Conservation (phyloP, 1,140 invertebrate genomes). For the Bombus pyrosoma region DNA sequence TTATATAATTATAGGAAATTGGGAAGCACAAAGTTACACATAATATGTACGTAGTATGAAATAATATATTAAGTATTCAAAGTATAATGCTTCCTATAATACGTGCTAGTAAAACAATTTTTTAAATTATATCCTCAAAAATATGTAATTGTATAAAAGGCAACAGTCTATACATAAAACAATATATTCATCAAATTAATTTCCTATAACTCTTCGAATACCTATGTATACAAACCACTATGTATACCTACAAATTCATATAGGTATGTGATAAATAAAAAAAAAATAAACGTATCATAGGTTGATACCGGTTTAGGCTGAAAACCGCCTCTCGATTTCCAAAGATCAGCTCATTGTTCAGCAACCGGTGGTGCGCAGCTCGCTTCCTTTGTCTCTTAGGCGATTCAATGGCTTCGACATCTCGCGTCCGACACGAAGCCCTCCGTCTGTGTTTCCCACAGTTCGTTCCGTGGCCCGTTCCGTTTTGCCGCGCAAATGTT, state of each 20-base stretch:
- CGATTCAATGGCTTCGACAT: constrained; percentile 67
- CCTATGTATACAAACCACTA: too few species aligned
- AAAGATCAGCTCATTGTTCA: constrained; percentile 28
- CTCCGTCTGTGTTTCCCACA: constrained; percentile 62
- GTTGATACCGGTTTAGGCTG: constrained; percentile 15
- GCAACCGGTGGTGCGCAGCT: constrained; percentile 9
- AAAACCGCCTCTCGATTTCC: constrained; percentile 25
- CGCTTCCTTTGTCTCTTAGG: constrained; percentile 58
- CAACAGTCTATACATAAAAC: too few species aligned
- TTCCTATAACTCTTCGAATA: too few species aligned
- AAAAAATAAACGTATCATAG: not conserved
- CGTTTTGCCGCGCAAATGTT: constrained; percentile 62
- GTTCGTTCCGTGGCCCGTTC: constrained; percentile 51
- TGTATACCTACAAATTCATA: too few species aligned
- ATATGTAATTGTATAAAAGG: too few species aligned
- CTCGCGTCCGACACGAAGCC: constrained; percentile 57
- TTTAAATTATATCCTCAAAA: too few species aligned
- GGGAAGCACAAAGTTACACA: too few species aligned
- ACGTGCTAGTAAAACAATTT: too few species aligned
- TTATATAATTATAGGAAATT: too few species aligned
- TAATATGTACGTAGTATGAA: too few species aligned
- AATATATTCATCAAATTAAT: not conserved
- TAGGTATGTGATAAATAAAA: not conserved
- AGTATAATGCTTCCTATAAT: too few species aligned
- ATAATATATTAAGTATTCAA: too few species aligned